These are phyloP conservation scores for Drosophila flavopinicola DNA, from an alignment of 2,888 invertebrate species.

Conservation along the genomic window DNA sequence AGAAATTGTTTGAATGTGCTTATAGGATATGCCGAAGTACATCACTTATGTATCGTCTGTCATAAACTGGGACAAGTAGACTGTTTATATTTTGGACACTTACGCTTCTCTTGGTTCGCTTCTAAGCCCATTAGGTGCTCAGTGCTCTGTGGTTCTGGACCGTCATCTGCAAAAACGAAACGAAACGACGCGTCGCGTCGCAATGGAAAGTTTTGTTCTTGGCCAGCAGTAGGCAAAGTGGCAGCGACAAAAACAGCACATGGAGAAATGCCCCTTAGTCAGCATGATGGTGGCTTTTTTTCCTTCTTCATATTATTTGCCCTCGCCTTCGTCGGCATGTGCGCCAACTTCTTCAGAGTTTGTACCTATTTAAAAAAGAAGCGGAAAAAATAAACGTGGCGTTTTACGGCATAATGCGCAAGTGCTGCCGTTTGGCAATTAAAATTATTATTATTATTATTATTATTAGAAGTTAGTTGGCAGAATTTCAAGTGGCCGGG, in stretches of 20 bases:
- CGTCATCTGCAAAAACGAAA: constrained; percentile 33
- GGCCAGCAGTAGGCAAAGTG: constrained; percentile 53
- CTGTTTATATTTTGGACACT: constrained; percentile 33
- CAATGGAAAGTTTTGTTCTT: constrained; percentile 39
- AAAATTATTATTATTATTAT: constrained; percentile 68
- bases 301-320: too few relatives aligned
- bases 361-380: constrained; percentile 21
- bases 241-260: constrained; percentile 34
- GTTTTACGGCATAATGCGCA: constrained; percentile 36
- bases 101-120: constrained; percentile 36
- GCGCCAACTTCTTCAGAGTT: constrained; percentile 57
- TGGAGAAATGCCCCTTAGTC: constrained; percentile 60
- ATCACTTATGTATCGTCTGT: constrained; percentile 17
- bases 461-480: constrained; percentile 77
- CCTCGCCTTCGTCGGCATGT: constrained; percentile 41
- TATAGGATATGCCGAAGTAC: constrained; percentile 8
- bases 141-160: constrained; percentile 21
- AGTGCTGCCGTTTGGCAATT: constrained; percentile 72
- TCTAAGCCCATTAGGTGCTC: constrained; percentile 62
- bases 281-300: constrained; percentile 65
- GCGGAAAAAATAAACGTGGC: constrained; percentile 19
- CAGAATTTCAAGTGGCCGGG: constrained; percentile 61
- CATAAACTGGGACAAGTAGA: constrained; percentile 28
- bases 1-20: too few relatives aligned
- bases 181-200: constrained; percentile 7